A percentile compares a stretch with the other conserved stretches of the same genome.
Evolutionary conservation across 2,888 invertebrate species (phyloP).

Genomic region (Ariolimax columbianus): DNA sequence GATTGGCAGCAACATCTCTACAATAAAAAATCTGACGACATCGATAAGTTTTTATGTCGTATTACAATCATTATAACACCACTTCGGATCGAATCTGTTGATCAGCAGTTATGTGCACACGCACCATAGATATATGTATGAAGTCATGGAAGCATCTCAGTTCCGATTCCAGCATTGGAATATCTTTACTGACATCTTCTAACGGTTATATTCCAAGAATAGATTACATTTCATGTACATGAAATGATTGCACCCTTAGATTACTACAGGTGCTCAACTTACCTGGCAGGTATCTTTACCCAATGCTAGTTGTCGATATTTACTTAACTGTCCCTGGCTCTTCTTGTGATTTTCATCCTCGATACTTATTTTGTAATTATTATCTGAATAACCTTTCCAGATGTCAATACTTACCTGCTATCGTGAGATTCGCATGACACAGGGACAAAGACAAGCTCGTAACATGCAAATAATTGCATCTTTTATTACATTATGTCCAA

Average conservation of each 20-base stretch:
- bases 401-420: neutral
- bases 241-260: neutral
- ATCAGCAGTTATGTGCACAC: neutral
- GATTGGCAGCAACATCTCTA: neutral
- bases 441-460: neutral
- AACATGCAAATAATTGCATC: neutral
- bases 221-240: neutral
- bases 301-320: neutral
- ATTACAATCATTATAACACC: neutral
- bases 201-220: neutral
- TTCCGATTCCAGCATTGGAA: neutral
- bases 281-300: neutral
- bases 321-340: neutral
- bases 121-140: neutral
- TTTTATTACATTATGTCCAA: neutral
- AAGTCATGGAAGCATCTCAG: neutral
- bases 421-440: neutral
- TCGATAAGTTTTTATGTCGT: neutral
- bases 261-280: neutral
- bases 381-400: neutral
- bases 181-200: neutral
- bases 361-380: slow-evolving; percentile 16
- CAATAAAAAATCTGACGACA: neutral
- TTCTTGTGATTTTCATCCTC: neutral
- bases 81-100: neutral